Evolutionary conservation across 2,797 vertebrate species (phyloP).

Genomic region (Hylomyscus alleni): DNA sequence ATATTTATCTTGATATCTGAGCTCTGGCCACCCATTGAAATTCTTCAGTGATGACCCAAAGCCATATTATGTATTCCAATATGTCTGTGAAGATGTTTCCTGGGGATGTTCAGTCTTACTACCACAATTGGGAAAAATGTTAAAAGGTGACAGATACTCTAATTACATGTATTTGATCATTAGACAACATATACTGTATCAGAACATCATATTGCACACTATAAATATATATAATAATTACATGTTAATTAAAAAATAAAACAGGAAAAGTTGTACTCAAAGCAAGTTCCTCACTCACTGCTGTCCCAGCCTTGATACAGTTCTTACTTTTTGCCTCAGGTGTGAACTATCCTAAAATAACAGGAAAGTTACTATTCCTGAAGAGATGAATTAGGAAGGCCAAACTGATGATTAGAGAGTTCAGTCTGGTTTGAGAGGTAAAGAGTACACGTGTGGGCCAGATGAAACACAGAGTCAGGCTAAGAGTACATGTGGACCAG

Average conservation of each 20-base stretch:
- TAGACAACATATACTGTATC: not conserved
- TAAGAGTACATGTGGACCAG: not conserved
- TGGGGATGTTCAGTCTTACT: not conserved
- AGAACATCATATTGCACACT: not conserved
- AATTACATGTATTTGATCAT: not conserved
- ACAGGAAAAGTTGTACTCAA: not conserved
- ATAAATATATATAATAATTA: not conserved
- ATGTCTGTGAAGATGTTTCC: not conserved
- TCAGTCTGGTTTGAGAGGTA: not conserved
- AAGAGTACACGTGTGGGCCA: not conserved
- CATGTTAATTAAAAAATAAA: not conserved
- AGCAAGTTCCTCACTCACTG: not conserved
- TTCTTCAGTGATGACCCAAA: not conserved
- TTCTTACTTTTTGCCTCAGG: not conserved
- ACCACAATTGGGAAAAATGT: not conserved
- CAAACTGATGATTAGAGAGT: not conserved
- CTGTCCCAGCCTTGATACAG: not conserved
- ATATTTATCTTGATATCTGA: not conserved
- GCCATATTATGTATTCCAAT: not conserved
- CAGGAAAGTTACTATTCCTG: not conserved
- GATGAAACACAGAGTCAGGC: not conserved
- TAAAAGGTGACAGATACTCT: not conserved
- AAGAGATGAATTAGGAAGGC: slow-evolving; percentile 24
- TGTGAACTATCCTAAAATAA: not conserved
- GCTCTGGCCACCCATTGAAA: not conserved